phyloP scores from a whole-genome alignment of 2,888 invertebrate species.

The Amiota minor region DNA sequence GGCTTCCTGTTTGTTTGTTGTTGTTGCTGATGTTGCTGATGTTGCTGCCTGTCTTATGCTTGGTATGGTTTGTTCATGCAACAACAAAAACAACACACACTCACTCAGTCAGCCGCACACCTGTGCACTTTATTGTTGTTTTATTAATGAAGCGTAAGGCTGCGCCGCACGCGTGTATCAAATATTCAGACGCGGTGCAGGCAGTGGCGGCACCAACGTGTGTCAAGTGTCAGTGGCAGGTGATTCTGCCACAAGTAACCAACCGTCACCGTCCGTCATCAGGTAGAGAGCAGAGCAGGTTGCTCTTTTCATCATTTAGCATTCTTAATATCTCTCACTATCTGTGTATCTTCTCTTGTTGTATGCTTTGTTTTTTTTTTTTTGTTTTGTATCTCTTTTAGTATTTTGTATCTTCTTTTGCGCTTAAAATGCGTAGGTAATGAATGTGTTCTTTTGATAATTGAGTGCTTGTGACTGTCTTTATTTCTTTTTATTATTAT shows the following conservation, averaged over 20 bases:
- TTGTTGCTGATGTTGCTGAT: slow-evolving; percentile 9
- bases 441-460: slow-evolving; percentile 38
- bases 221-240: slow-evolving; percentile 22
- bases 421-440: slow-evolving; percentile 24
- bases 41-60: slow-evolving; percentile 13
- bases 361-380: not conserved
- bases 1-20: slow-evolving; percentile 10
- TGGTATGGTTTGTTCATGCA: not conserved
- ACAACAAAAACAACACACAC: slow-evolving; percentile 16
- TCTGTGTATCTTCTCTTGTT: slow-evolving; percentile 36
- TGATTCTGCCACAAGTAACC: slow-evolving; percentile 12
- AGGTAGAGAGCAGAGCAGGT: not conserved
- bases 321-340: slow-evolving; percentile 36
- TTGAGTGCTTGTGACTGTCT: slow-evolving; percentile 44
- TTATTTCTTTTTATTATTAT: slow-evolving; percentile 26
- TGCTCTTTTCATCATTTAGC: not conserved
- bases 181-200: not conserved
- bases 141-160: slow-evolving; percentile 54
- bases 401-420: not conserved
- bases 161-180: slow-evolving; percentile 19
- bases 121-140: slow-evolving; percentile 47
- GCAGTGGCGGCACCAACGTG: slow-evolving; percentile 11
- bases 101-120: slow-evolving; percentile 43
- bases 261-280: slow-evolving; percentile 5
- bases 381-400: not conserved